These are phyloP conservation scores for Phrynocephalus forsythii DNA, from an alignment of 2,797 vertebrate genomes.

Conservation along the genomic window DNA sequence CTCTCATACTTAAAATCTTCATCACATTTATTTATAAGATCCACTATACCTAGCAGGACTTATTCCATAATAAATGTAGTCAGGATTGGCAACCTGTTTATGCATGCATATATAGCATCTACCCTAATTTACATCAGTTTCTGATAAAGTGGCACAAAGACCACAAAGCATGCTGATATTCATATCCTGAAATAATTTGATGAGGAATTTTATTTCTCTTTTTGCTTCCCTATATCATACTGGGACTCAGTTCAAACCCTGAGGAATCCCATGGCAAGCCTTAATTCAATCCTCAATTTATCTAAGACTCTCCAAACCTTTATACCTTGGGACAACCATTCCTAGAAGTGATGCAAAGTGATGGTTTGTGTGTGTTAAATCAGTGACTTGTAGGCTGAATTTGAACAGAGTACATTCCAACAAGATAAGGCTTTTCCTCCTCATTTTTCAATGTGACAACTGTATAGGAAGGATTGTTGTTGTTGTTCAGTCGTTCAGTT, in stretches of 20 bases:
- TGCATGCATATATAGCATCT: not conserved
- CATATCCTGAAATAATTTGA: not conserved
- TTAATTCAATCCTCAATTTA: not conserved
- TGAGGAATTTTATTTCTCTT: not conserved
- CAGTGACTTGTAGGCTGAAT: not conserved
- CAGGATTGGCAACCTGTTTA: too few species aligned
- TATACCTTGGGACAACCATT: not conserved
- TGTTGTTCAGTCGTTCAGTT: too few species aligned
- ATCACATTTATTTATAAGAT: not conserved
- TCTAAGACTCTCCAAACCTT: not conserved
- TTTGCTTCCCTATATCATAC: too few species aligned
- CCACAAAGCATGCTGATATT: not conserved
- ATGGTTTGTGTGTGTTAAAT: not conserved
- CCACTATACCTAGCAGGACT: too few species aligned
- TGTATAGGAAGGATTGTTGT: not conserved
- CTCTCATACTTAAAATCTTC: not conserved
- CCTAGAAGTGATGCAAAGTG: not conserved
- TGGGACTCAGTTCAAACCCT: too few species aligned
- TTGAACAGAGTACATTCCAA: not conserved
- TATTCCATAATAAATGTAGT: not conserved
- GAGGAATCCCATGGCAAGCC: not conserved
- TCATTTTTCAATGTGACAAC: not conserved
- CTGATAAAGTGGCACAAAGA: not conserved
- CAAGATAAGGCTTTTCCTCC: not conserved
- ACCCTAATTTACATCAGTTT: not conserved